These are phyloP conservation scores for Hephaestus fuliginosus DNA, from an alignment of 2,797 vertebrate species.

Conservation along the genomic window DNA sequence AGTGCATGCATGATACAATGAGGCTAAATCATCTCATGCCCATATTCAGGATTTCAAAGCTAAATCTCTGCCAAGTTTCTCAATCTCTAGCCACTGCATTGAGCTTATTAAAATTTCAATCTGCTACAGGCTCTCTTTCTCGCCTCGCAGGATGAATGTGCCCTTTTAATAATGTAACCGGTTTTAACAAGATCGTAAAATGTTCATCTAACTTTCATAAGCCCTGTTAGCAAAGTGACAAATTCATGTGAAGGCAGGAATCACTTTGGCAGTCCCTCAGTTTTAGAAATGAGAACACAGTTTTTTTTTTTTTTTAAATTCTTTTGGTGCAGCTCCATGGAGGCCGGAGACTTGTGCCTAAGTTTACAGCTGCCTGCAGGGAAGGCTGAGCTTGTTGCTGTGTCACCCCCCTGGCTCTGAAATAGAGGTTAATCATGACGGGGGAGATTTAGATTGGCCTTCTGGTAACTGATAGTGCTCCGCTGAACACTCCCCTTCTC, in stretches of 20 bases:
- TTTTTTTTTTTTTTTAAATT: not conserved
- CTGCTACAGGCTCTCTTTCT: constrained; percentile 72
- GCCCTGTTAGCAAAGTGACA: constrained; percentile 83
- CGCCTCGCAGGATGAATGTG: constrained; percentile 80
- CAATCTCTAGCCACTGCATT: constrained; percentile 68
- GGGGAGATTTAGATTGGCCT: constrained; percentile 67
- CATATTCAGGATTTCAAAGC: constrained; percentile 70
- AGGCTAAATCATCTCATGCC: constrained; percentile 66
- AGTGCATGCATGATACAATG: constrained; percentile 63
- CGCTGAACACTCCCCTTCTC: constrained; percentile 72
- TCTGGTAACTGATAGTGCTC: constrained; percentile 78
- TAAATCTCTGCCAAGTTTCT: constrained; percentile 80
- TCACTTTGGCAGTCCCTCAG: constrained; percentile 56
- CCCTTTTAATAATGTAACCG: constrained; percentile 88
- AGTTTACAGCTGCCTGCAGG: constrained; percentile 55
- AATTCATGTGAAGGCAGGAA: constrained; percentile 68
- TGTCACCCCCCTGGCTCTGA: constrained; percentile 55
- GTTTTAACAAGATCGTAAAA: constrained; percentile 89
- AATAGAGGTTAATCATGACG: constrained; percentile 61
- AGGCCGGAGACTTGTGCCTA: constrained; percentile 32
- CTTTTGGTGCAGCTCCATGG: not conserved
- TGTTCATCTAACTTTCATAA: constrained; percentile 87
- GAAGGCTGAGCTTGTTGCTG: constrained; percentile 48
- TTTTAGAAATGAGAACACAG: constrained; percentile 43
- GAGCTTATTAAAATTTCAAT: constrained; percentile 84